Percentiles rank a stretch among this genome's conserved stretches.
phyloP scores from a whole-genome alignment of 1,140 invertebrate genomes.

The Pseudachorutes palmiensis region DNA sequence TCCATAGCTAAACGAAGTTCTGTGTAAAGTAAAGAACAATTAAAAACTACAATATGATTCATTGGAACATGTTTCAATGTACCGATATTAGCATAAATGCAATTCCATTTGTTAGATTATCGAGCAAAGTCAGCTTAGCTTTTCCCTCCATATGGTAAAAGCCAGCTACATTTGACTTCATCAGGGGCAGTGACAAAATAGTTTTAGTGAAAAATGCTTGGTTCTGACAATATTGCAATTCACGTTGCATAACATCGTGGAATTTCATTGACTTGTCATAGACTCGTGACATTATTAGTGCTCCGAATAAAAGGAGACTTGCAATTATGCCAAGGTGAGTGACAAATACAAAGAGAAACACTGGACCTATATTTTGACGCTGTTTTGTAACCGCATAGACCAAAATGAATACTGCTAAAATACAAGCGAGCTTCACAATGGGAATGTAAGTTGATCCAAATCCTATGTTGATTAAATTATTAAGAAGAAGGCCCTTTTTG shows the following conservation, averaged over 20 bases:
- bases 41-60: too few species aligned
- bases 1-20: too few species aligned
- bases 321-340: background rate
- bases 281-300: background rate
- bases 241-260: background rate
- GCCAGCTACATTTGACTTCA: background rate
- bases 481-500: background rate
- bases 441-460: background rate
- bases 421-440: background rate
- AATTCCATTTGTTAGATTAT: background rate
- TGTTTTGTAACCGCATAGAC: background rate
- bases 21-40: too few species aligned
- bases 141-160: background rate
- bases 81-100: background rate
- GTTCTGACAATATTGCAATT: too few species aligned
- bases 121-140: background rate
- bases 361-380: background rate
- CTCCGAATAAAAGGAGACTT: background rate
- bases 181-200: background rate
- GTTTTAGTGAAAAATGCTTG: background rate
- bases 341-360: background rate
- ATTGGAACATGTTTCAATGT: too few species aligned
- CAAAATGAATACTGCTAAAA: background rate
- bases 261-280: background rate
- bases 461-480: background rate